phyloP scores from a whole-genome alignment of 1,140 invertebrate genomes.

The Lepidurus apus region DNA sequence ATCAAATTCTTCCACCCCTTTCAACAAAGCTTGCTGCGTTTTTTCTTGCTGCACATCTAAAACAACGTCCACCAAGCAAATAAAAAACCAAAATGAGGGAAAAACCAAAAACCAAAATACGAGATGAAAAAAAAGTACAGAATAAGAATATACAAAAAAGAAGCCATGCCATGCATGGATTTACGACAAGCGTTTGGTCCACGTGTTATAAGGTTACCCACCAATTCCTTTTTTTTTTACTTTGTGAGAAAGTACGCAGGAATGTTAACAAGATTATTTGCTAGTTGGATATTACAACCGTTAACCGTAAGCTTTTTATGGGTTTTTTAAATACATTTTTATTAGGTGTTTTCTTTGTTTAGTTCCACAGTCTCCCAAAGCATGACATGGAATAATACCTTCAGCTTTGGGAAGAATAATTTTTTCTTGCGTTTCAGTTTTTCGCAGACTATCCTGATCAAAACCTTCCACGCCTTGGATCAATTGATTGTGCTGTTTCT shows the following conservation, averaged over 20 bases:
- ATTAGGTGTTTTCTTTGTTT: neutral
- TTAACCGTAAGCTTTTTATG: neutral
- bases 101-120: neutral
- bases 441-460: conserved; percentile 58
- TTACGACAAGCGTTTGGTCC: neutral
- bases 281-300: neutral
- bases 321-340: neutral
- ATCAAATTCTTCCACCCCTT: conserved; percentile 78
- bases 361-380: neutral
- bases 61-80: neutral
- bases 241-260: neutral
- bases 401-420: conserved; percentile 68
- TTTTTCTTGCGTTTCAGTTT: conserved; percentile 71
- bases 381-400: conserved; percentile 51
- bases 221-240: neutral
- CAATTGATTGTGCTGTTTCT: conserved; percentile 64
- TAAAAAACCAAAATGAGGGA: neutral
- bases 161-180: neutral
- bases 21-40: conserved; percentile 73
- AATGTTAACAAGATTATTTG: conserved; percentile 13
- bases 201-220: neutral
- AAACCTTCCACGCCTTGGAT: conserved; percentile 68
- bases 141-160: neutral
- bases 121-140: neutral
- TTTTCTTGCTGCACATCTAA: conserved; percentile 81